A percentile compares a stretch with the other conserved stretches of the same genome.
These are phyloP conservation scores for Hofmannophila pseudospretella DNA, from an alignment of 2,888 invertebrate genomes.

Conservation along the genomic window DNA sequence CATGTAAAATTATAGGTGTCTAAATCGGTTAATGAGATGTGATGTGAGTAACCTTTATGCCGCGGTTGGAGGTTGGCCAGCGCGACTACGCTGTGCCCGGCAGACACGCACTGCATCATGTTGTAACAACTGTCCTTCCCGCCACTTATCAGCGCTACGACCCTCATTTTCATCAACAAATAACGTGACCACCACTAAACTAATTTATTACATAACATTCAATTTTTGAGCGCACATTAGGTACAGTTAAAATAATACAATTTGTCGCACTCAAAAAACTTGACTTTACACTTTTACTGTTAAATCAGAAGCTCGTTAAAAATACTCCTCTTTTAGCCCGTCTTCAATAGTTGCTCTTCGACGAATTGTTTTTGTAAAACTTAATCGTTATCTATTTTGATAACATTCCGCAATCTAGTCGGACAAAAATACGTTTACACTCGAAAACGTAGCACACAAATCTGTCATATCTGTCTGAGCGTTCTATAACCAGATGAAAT, in stretches of 20 bases:
- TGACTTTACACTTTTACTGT: background rate
- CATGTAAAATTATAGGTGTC: background rate
- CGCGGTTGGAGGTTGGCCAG: constrained; percentile 96
- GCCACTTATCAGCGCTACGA: constrained; percentile 94
- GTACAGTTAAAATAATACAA: constrained; percentile 39
- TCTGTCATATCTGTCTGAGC: background rate
- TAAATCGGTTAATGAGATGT: constrained; percentile 3
- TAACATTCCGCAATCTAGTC: constrained; percentile 51
- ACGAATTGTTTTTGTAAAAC: background rate
- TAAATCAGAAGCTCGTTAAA: no score
- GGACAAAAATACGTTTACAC: constrained; percentile 30
- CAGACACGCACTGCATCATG: constrained; percentile 97
- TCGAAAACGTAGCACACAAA: background rate
- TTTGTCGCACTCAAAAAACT: background rate
- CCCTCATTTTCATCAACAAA: constrained; percentile 82
- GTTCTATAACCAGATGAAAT: no score
- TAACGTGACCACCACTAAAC: constrained; percentile 36
- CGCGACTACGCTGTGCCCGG: constrained; percentile 96
- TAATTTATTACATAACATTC: constrained; percentile 68
- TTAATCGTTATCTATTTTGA: constrained; percentile 59
- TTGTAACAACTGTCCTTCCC: constrained; percentile 99
- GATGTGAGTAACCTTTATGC: constrained; percentile 80
- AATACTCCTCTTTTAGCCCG: no score
- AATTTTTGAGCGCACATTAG: constrained; percentile 47
- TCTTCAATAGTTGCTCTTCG: no score